A percentile compares a stretch with the other conserved stretches of the same genome.
Evolutionary conservation across 2,113 vertebrate genomes (phyloP).

Genomic region (Callipepla californica): DNA sequence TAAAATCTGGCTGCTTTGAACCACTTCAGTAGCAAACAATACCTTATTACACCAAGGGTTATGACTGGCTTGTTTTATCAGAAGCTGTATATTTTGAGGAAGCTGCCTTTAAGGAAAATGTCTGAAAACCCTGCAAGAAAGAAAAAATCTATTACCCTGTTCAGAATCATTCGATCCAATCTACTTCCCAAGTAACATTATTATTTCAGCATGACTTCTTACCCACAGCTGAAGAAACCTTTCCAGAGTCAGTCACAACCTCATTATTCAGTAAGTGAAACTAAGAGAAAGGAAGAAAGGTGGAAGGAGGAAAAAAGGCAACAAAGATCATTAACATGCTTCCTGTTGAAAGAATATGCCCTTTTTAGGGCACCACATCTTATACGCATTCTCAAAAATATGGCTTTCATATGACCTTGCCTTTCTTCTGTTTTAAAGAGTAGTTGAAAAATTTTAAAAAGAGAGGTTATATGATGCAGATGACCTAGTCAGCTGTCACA

Average conservation of each 20-base stretch:
- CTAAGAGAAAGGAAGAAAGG: not conserved
- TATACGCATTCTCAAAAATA: fast-evolving
- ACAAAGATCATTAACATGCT: not conserved
- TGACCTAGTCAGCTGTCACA: not conserved
- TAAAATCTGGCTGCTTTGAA: not conserved
- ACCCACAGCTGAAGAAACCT: not conserved
- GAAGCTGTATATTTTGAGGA: not conserved
- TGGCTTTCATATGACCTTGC: not conserved
- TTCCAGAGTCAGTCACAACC: not conserved
- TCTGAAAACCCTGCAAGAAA: not conserved
- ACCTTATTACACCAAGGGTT: not conserved
- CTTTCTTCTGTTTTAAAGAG: not conserved
- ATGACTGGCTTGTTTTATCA: not conserved
- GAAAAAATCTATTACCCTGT: not conserved
- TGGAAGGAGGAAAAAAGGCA: not conserved
- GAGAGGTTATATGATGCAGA: not conserved
- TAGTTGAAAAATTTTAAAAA: not conserved
- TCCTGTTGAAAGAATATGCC: not conserved
- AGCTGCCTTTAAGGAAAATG: not conserved
- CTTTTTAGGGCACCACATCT: not conserved
- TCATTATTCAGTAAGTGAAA: not conserved
- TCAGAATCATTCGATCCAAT: not conserved
- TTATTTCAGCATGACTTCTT: not conserved
- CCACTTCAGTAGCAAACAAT: not conserved
- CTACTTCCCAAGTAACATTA: not conserved